These are phyloP conservation scores for Hydroisotoma schaefferi DNA, from an alignment of 2,888 invertebrate genomes.

Conservation along the genomic window DNA sequence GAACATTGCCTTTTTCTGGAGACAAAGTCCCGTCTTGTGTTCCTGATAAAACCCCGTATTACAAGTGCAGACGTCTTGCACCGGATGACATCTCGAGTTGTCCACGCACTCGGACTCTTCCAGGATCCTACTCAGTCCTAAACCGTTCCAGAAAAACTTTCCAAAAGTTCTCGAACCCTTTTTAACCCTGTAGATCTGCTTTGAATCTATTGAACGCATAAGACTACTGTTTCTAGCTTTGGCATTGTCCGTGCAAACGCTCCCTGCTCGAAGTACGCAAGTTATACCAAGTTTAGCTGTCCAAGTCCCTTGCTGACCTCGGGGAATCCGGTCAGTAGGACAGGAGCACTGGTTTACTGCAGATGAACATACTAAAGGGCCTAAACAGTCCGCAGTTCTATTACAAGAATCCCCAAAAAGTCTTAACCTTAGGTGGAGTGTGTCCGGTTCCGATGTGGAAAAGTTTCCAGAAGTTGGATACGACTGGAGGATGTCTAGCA, in stretches of 20 bases:
- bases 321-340: slow-evolving; percentile 13
- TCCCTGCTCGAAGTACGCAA: slow-evolving; percentile 18
- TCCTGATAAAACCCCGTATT: slow-evolving; percentile 15
- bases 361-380: neutral
- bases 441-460: no score
- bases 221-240: no score
- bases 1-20: slow-evolving; percentile 9
- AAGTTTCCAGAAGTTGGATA: no score
- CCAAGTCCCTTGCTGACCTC: slow-evolving; percentile 1
- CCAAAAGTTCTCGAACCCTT: neutral
- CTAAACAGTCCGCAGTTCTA: slow-evolving; percentile 3
- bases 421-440: no score
- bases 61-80: slow-evolving; percentile 18
- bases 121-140: neutral
- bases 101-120: slow-evolving; percentile 20
- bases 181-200: neutral
- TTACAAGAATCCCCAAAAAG: slow-evolving; percentile 18
- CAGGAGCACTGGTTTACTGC: slow-evolving; percentile 16
- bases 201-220: no score
- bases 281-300: slow-evolving; percentile 2
- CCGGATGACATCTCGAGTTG: slow-evolving; percentile 15
- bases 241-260: slow-evolving; percentile 4
- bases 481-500: no score
- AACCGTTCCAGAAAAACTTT: neutral
- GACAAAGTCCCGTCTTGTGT: slow-evolving; percentile 11